Base-by-base conservation (phyloP, 2,888 invertebrate species). In the Meganola albula region DNA sequence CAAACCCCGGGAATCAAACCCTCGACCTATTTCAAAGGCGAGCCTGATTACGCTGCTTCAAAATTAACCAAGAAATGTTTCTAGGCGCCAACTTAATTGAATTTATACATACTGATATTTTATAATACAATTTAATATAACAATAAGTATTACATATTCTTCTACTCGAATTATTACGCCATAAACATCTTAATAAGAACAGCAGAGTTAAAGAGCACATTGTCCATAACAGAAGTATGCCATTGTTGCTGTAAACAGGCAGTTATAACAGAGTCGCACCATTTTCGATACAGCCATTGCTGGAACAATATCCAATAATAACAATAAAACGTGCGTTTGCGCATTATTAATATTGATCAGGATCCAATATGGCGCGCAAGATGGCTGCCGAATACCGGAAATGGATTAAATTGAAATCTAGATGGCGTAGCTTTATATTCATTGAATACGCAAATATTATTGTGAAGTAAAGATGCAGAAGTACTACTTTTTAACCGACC, bases 251-350 rank as follows among this genome's bases (percentile, higher is more conserved):
- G 43, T 45, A 58, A 58, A 58, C 52, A 49, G 35, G 57, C 51
- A 53, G 62, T 63, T 47, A 63, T 65, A 50, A 70, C 62, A 51
- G 59, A 68, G 63, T 70, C 57, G 48, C 53, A 58, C 82, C 79
- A 67, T 78, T 74, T 74, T 62, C 44, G 76, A 61, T 41, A 29
- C 61, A 71, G 63, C 82, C 78, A 76, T 76, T 70, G 53, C 40
- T 40, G 60, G 71, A 77, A 83, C 82, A 83, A 80, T 80, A 74
- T 82, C 72, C 80, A 75, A 82, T 83, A 82, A 79, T 74, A 78
- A 77, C 77, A 75, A 76, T 75, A 75, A 71, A 75, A 68, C 40
- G 58, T 57, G 58, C 53, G 60, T 56, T 51, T 41, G 53, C 53
- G 48, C 54, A 56, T 54, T 56, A 53, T 59, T 57, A 56, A 61